phyloP scores from a whole-genome alignment of 2,888 invertebrate species.

The Heliconius erato region DNA sequence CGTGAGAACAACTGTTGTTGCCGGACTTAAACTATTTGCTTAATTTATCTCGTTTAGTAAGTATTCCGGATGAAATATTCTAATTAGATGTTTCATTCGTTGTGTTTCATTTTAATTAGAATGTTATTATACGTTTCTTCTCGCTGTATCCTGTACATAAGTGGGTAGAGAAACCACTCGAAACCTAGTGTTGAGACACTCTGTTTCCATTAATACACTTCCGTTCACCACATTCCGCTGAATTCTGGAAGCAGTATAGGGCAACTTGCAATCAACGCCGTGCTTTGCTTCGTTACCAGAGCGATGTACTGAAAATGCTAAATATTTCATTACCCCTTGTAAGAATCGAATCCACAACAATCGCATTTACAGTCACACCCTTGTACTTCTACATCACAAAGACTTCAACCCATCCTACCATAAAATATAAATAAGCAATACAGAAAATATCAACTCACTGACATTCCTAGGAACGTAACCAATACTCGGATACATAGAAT shows the following conservation, averaged over 20 bases:
- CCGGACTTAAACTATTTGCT: constrained; percentile 26
- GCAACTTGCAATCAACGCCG: too few relatives aligned
- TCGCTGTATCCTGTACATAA: too few relatives aligned
- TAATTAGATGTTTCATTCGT: not conserved
- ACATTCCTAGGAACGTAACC: not conserved
- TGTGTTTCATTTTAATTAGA: constrained; percentile 6
- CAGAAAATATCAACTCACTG: not conserved
- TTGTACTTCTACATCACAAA: too few relatives aligned
- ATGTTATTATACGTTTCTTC: not conserved
- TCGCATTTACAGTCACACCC: not conserved
- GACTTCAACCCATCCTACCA: not conserved
- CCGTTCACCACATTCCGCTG: too few relatives aligned
- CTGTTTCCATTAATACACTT: too few relatives aligned
- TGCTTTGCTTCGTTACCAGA: too few relatives aligned
- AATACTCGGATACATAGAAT: not conserved
- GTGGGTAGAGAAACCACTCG: too few relatives aligned
- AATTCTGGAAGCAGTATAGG: too few relatives aligned
- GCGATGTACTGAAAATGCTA: too few relatives aligned
- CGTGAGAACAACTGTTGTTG: constrained; percentile 23
- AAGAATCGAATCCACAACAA: not conserved
- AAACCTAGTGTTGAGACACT: too few relatives aligned
- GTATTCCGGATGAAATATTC: constrained; percentile 5
- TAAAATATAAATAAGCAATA: not conserved
- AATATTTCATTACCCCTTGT: not conserved
- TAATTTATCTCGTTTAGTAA: constrained; percentile 14